These are phyloP conservation scores for Dicentrarchus labrax DNA, from an alignment of 2,113 vertebrate genomes.

Conservation along the genomic window DNA sequence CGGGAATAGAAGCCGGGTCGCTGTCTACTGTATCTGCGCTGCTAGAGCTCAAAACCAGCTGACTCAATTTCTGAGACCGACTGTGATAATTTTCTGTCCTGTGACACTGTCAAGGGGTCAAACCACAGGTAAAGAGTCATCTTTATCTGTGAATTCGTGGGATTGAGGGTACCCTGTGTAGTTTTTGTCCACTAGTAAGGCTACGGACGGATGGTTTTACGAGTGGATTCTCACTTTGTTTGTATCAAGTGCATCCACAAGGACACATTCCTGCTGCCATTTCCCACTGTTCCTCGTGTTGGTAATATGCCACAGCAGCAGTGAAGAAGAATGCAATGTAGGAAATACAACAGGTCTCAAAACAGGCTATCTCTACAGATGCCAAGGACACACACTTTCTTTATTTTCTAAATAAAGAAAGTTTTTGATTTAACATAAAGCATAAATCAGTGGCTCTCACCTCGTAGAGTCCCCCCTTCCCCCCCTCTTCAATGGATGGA, in stretches of 20 bases:
- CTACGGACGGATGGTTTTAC: background rate
- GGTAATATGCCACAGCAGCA: background rate
- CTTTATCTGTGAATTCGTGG: background rate
- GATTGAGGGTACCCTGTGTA: background rate
- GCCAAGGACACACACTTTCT: too few species aligned
- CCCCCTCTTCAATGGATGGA: too few species aligned
- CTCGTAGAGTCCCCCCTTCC: too few species aligned
- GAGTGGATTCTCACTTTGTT: background rate
- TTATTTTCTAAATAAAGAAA: too few species aligned
- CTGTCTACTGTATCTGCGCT: conserved; percentile 14
- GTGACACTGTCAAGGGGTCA: conserved; percentile 44
- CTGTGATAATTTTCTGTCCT: conserved; percentile 43
- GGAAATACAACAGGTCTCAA: background rate
- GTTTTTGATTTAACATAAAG: too few species aligned
- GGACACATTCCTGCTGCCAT: background rate
- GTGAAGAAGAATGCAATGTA: background rate
- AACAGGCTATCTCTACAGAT: background rate
- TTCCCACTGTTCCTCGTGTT: background rate
- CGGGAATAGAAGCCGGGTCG: conserved; percentile 9
- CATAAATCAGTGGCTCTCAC: too few species aligned
- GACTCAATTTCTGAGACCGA: conserved; percentile 31
- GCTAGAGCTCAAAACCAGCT: conserved; percentile 34
- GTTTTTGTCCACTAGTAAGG: background rate
- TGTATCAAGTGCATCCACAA: background rate
- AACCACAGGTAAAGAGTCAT: conserved; percentile 6